Percentiles rank a stretch among this genome's conserved stretches.
phyloP scores from a whole-genome alignment of 2,113 vertebrate genomes.

The Anoplopoma fimbria region DNA sequence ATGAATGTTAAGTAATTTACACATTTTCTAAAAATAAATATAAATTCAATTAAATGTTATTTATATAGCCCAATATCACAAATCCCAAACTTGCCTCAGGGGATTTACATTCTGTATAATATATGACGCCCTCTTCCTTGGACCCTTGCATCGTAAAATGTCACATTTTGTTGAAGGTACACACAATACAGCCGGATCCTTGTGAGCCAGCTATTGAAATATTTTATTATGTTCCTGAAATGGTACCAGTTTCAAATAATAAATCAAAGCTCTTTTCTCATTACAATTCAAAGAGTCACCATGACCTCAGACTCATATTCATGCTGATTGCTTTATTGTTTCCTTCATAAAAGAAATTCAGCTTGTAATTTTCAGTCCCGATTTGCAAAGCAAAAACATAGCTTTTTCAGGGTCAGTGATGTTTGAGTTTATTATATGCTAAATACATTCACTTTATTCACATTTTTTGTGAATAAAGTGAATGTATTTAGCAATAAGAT shows the following conservation, averaged over 20 bases:
- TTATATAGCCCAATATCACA: not conserved
- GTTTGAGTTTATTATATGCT: not conserved
- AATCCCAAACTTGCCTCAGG: not conserved
- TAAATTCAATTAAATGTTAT: not conserved
- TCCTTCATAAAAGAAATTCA: not conserved
- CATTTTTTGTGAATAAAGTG: too few relatives aligned
- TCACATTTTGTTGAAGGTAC: not conserved
- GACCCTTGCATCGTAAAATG: not conserved
- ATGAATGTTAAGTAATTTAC: slow-evolving; percentile 9
- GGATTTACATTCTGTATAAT: not conserved
- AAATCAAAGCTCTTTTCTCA: slow-evolving; percentile 16
- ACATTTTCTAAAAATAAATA: not conserved
- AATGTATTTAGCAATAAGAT: too few relatives aligned
- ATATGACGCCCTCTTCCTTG: not conserved
- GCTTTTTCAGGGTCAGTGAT: not conserved
- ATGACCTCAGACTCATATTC: slow-evolving; percentile 24
- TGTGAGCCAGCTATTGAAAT: not conserved
- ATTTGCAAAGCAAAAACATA: slow-evolving; percentile 13
- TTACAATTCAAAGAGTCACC: not conserved
- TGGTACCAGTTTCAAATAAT: not conserved
- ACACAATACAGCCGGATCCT: not conserved
- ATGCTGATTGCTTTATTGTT: slow-evolving; percentile 17
- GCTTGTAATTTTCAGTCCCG: not conserved
- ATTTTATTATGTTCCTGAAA: slow-evolving; percentile 15
- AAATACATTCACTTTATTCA: not conserved